These are phyloP conservation scores for Oncorhynchus gorbuscha DNA, from an alignment of 2,113 vertebrate species.

Conservation along the genomic window DNA sequence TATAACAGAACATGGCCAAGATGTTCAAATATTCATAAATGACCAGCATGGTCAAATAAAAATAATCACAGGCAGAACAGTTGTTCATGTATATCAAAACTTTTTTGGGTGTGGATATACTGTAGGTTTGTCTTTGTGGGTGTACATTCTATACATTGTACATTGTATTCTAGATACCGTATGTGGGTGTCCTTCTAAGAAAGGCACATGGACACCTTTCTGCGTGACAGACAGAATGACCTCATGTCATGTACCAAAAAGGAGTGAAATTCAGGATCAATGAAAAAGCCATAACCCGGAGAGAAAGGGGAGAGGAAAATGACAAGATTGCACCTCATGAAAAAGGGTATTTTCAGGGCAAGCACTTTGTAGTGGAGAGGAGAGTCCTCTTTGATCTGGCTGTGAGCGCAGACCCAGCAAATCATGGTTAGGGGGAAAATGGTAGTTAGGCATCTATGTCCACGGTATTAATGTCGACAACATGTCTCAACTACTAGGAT, in stretches of 20 bases:
- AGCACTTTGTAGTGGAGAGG: conserved; percentile 16
- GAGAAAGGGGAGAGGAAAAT: conserved; percentile 11
- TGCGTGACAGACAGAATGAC: background rate
- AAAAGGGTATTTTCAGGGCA: conserved; percentile 21
- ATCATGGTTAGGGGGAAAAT: no score
- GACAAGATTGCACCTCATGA: conserved; percentile 26
- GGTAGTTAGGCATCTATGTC: no score
- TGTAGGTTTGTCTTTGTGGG: background rate
- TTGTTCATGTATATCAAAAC: background rate
- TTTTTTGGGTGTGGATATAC: background rate
- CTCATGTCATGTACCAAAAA: conserved; percentile 5
- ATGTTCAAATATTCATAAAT: no score
- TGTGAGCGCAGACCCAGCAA: background rate
- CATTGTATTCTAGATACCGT: background rate
- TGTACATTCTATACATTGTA: background rate
- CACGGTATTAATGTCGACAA: no score
- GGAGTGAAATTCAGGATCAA: conserved; percentile 31
- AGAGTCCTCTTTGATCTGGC: conserved; percentile 40
- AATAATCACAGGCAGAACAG: no score
- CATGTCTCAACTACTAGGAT: no score
- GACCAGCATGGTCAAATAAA: no score
- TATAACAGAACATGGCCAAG: no score
- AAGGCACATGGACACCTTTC: no score
- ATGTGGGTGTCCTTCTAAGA: background rate
- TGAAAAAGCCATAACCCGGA: conserved; percentile 29